These are phyloP conservation scores for Gallinago solitaria DNA, from an alignment of 2,797 vertebrate genomes.

Conservation along the genomic window DNA sequence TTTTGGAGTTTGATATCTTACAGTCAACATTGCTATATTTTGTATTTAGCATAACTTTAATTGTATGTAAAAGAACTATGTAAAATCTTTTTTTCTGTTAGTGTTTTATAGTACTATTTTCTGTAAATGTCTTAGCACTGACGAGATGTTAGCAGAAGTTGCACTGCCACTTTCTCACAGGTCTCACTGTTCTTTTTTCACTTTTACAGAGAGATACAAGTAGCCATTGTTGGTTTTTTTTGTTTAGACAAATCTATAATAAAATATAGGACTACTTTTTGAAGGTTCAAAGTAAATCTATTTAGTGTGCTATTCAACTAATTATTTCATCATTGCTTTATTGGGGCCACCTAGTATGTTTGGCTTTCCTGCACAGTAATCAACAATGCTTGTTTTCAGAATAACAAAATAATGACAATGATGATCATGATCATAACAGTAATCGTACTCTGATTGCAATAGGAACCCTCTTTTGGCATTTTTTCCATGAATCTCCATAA, in stretches of 20 bases:
- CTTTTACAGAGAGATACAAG: not conserved
- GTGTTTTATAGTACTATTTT: not conserved
- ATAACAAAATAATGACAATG: not conserved
- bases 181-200: not conserved
- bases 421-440: not conserved
- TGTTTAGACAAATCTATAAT: not conserved
- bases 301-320: not conserved
- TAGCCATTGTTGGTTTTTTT: not conserved
- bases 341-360: not conserved
- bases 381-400: not conserved
- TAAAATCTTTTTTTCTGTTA: not conserved
- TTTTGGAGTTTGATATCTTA: not conserved
- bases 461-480: not conserved
- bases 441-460: not conserved
- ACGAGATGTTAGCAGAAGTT: not conserved
- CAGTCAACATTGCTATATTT: not conserved
- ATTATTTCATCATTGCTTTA: not conserved
- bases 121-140: not conserved
- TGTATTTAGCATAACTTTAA: not conserved
- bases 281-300: not conserved
- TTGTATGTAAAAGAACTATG: not conserved
- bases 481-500: not conserved
- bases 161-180: not conserved
- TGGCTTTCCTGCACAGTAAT: not conserved
- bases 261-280: not conserved